Evolutionary conservation across 2,888 invertebrate species (phyloP), one percentile per base, ranked within the genome.

Genomic region (Parelbella ahira): DNA sequence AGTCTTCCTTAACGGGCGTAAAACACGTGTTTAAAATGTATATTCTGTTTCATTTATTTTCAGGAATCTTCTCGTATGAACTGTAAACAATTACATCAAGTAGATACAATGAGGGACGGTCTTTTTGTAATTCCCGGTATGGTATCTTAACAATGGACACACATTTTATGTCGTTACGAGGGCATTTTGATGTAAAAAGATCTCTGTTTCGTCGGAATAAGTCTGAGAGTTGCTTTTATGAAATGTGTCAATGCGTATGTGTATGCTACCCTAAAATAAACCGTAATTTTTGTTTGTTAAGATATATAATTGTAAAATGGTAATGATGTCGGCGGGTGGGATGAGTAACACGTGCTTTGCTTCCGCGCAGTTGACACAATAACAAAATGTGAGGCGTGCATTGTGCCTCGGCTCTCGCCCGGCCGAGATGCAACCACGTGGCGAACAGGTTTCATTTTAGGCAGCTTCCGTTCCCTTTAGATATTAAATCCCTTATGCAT

Each of bases 291-390:
- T 5, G 29, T 13, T 30, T 1, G 15, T 47, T 64, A 67, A 57
- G 56, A 50, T 23, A 43, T 37, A 42, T 45, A 60, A 63, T 68
- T 39, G 55, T 7, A 20, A 21, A 24, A 32, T 12, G n/a, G 53
- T 50, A 45, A 39, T 45, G 47, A 47, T 55, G 56, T 58, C 56
- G 52, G 58, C 60, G 58, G 53, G 59, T 55, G 56, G 63, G 62
- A 59, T 70, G 68, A 63, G 64, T 66, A 76, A 81, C 82, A 81
- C 80, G 80, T 81, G 83, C 71, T 69, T 52, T 51, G 66, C 71
- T 72, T 71, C 69, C 60, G 66, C 68, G 59, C 63, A 63, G 59
- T 61, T 70, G 66, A 70, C 72, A 74, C 69, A 75, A 76, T 77
- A 77, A 81, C 76, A 76, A 73, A 76, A 68, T 71, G 61, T 69